Conservation (phyloP, 2,797 vertebrate genomes). For the Poecilia picta region DNA sequence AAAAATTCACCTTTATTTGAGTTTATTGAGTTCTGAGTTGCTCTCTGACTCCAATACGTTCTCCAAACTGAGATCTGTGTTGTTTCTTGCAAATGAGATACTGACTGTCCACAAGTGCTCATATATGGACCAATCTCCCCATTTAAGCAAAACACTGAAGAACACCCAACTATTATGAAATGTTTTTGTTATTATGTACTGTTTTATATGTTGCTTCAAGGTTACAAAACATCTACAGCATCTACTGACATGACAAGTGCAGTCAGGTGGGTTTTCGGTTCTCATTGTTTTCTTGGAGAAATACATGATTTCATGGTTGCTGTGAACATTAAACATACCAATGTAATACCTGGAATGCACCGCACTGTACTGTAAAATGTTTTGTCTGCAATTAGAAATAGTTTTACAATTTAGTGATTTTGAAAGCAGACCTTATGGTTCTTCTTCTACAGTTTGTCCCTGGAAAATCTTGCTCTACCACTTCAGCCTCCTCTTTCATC, state of each 20-base stretch:
- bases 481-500: not conserved
- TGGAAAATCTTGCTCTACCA: not conserved
- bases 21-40: not conserved
- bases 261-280: not conserved
- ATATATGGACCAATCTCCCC: not conserved
- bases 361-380: no score
- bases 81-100: not conserved
- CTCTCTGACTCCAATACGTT: not conserved
- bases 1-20: not conserved
- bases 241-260: not conserved
- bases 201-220: not conserved
- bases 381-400: not conserved
- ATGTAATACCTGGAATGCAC: not conserved
- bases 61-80: not conserved
- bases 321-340: conserved; percentile 1
- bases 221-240: not conserved
- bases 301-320: not conserved
- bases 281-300: not conserved
- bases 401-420: not conserved
- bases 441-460: not conserved
- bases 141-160: not conserved
- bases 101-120: not conserved
- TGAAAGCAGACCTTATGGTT: not conserved
- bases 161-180: not conserved
- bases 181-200: not conserved